Evolutionary conservation across 2,888 invertebrate species (phyloP).

Genomic region (Antitype chi): DNA sequence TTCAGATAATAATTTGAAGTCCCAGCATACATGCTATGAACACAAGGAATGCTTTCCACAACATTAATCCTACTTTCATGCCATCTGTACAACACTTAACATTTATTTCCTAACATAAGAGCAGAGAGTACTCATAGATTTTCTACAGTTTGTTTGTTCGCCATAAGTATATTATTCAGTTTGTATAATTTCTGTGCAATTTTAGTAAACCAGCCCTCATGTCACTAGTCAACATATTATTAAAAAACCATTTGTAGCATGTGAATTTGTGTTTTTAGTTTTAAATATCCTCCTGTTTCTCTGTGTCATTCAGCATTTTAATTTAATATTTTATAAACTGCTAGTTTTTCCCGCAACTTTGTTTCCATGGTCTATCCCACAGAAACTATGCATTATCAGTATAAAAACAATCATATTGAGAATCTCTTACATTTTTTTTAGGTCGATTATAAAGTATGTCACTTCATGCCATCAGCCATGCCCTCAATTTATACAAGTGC

Average conservation of each 20-base stretch:
- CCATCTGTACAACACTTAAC: slow-evolving; percentile 6
- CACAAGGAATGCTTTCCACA: slow-evolving; percentile 45
- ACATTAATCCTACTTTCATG: slow-evolving; percentile 50
- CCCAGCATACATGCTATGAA: slow-evolving; percentile 18
- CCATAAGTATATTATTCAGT: not conserved
- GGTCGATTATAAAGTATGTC: no score
- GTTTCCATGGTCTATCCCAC: not conserved
- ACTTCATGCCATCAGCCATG: not conserved
- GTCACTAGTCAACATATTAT: not conserved
- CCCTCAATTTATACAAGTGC: no score
- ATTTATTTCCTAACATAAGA: slow-evolving; percentile 3
- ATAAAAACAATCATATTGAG: no score
- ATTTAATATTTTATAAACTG: not conserved
- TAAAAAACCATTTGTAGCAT: not conserved
- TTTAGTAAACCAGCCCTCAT: not conserved
- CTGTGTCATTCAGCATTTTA: not conserved
- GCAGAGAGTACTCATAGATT: not conserved
- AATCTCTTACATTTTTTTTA: no score
- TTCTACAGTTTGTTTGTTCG: not conserved
- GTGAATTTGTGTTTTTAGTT: not conserved
- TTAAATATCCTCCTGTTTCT: not conserved
- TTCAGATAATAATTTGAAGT: slow-evolving; percentile 2
- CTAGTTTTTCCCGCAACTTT: not conserved
- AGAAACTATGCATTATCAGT: no score
- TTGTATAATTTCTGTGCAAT: not conserved